Evolutionary conservation across 2,888 invertebrate genomes (phyloP), one percentile per base, ranked within the genome.

Genomic region (Thecophora atra): DNA sequence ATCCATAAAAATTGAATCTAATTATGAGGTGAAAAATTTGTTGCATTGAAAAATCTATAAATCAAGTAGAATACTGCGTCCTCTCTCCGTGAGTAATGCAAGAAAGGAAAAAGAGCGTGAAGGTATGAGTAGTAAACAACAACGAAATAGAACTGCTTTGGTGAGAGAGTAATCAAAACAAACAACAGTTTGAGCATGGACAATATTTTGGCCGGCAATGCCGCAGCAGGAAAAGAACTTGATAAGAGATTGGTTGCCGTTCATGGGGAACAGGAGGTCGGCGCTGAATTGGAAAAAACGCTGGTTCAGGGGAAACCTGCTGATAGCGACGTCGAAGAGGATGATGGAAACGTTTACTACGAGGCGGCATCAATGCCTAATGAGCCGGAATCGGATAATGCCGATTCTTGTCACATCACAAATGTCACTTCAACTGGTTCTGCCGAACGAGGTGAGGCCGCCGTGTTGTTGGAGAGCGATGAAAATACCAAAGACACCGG

Each of bases 401-500:
- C 79, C 74, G 80, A 79, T 74, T 76, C 81, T 51, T 75, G 81
- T 73, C 79, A 79, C 66, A 70, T 79, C 74, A 72, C 74, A 65
- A 78, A 78, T 79, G 83, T 81, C 78, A 80, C 80, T 75, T 79
- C 78, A 75, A n/a, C n/a, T n/a, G n/a, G n/a, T n/a, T n/a, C n/a
- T 28, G 28, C 24, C 24, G 17, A 28, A 13, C 58, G 4, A 26
- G 58, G 24, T 5, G 37, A 19, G 19, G 37, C 3, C 21, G 0
- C 7, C 17, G 30, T 63, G 13, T 62, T 52, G 7, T 15, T 62
- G 28, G 21, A 26, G 6, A 47, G 19, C n/a, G 47, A 47, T 54
- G 17, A 24, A 21, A 51, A 58, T 66, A n/a, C 8, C 19, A 42
- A 42, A 37, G 67, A 70, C 64, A 72, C 52, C 58, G 67, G 71